These are phyloP conservation scores for Rhabdornis inornatus DNA, from an alignment of 2,113 vertebrate species.

Conservation along the genomic window DNA sequence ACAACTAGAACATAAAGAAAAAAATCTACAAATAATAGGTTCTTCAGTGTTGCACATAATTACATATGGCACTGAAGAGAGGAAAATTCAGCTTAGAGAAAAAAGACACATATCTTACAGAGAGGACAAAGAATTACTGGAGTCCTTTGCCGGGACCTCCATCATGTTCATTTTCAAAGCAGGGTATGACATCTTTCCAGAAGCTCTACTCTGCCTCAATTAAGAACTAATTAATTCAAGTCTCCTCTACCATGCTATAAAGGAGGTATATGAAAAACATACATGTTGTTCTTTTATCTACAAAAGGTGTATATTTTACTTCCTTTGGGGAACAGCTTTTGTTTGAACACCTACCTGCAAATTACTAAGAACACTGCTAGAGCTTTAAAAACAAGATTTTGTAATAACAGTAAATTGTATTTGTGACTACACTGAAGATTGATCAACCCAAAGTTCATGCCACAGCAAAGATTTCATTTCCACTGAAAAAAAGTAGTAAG, in stretches of 20 bases:
- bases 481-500: background rate
- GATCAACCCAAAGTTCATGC: background rate
- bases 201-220: background rate
- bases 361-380: background rate
- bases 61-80: background rate
- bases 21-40: background rate
- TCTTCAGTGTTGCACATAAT: background rate
- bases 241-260: background rate
- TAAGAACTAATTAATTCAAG: conserved; percentile 16
- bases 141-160: background rate
- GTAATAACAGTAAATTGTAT: conserved; percentile 5
- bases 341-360: background rate
- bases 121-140: background rate
- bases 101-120: background rate
- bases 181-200: background rate
- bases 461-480: background rate
- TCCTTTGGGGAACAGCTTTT: background rate
- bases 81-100: background rate
- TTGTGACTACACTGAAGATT: background rate
- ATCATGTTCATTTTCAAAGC: background rate
- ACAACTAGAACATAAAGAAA: background rate
- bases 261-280: background rate
- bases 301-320: background rate
- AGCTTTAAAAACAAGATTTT: conserved; percentile 22
- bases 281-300: background rate